These are phyloP conservation scores for Tricholaema leucomelas DNA, from an alignment of 2,113 vertebrate species.

Conservation along the genomic window DNA sequence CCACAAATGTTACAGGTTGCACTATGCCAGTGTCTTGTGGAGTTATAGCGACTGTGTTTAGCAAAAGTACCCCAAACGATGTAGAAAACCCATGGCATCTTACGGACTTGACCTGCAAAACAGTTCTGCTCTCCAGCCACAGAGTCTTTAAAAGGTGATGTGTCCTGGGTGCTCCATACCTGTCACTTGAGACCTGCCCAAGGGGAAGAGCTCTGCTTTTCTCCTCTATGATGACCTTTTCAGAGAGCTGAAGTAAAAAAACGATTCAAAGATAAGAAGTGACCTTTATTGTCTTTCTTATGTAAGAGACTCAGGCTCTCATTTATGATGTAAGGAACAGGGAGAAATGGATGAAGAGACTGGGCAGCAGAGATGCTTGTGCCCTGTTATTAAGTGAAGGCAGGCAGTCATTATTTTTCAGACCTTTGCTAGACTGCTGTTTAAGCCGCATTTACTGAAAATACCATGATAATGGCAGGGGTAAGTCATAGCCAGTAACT, in stretches of 20 bases:
- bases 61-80: neutral
- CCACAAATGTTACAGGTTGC: neutral
- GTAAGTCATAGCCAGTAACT: constrained; percentile 68
- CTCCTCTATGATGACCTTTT: neutral
- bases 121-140: neutral
- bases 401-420: neutral
- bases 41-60: neutral
- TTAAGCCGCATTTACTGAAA: neutral
- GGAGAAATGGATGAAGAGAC: neutral
- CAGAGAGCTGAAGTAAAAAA: neutral
- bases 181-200: neutral
- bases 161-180: neutral
- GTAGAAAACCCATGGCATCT: rapidly evolving
- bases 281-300: neutral
- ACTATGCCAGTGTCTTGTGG: neutral
- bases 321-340: neutral
- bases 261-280: neutral
- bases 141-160: neutral
- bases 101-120: neutral
- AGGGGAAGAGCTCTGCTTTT: neutral
- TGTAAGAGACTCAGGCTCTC: neutral
- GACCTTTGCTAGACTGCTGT: constrained; percentile 17
- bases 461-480: constrained; percentile 21
- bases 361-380: neutral
- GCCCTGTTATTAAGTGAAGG: neutral